Percentiles rank a stretch among this genome's conserved stretches.
Evolutionary conservation across 2,888 invertebrate genomes (phyloP).

Genomic region (Agrenia bidenticulata): DNA sequence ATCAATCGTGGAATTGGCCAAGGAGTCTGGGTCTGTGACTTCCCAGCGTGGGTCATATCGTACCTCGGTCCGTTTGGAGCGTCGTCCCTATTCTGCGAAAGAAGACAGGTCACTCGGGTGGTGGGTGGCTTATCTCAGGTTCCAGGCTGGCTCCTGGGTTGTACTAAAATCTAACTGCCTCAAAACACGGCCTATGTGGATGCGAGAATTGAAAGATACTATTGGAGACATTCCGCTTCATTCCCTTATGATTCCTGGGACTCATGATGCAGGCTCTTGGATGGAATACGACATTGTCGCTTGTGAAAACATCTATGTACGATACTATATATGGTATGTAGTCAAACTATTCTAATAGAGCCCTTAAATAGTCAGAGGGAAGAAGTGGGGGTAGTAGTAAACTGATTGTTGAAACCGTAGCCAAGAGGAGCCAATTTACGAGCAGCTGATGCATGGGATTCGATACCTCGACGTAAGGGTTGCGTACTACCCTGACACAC

Average conservation of each 20-base stretch:
- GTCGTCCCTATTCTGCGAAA: constrained; percentile 28
- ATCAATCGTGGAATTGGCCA: constrained; percentile 33
- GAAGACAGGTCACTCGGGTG: constrained; percentile 53
- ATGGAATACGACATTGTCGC: constrained; percentile 58
- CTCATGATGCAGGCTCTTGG: constrained; percentile 67
- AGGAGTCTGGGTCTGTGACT: constrained; percentile 28
- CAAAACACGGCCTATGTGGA: constrained; percentile 60
- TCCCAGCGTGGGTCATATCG: constrained; percentile 35
- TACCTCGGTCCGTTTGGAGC: constrained; percentile 36
- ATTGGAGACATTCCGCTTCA: constrained; percentile 64
- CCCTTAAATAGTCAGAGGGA: background rate
- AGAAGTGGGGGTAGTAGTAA: background rate
- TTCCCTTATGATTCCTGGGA: constrained; percentile 68
- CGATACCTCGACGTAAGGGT: constrained; percentile 78
- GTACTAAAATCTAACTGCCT: constrained; percentile 63
- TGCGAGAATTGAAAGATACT: constrained; percentile 50
- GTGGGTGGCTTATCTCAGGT: constrained; percentile 53
- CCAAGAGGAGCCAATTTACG: constrained; percentile 79
- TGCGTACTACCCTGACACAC: constrained; percentile 63
- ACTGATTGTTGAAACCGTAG: constrained; percentile 59
- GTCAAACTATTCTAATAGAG: background rate
- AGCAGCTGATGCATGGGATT: constrained; percentile 78
- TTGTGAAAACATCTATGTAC: constrained; percentile 44
- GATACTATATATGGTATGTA: constrained; percentile 44
- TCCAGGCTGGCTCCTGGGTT: constrained; percentile 51